A percentile compares a stretch with the other conserved stretches of the same genome.
These are phyloP conservation scores for Hydractinia echinata DNA, from an alignment of 30 jellyfish, hydroid and myxozoan species.

Conservation along the genomic window DNA sequence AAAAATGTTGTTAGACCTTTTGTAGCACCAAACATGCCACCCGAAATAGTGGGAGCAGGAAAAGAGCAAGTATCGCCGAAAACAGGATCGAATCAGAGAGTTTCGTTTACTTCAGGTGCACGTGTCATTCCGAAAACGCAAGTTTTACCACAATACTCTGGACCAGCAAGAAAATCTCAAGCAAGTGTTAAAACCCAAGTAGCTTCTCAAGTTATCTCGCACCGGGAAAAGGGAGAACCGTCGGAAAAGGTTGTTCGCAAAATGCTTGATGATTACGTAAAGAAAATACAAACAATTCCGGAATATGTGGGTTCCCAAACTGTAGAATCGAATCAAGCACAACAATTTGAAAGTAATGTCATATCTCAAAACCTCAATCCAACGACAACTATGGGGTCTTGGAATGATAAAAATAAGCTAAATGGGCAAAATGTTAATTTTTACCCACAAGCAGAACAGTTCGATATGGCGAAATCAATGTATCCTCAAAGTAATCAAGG, in stretches of 20 bases:
- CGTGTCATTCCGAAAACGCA: too few species aligned
- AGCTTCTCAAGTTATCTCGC: neutral
- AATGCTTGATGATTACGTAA: slow-evolving; percentile 29
- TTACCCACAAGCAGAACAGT: neutral
- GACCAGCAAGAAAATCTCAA: neutral
- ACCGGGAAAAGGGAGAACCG: neutral
- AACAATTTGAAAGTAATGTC: too few species aligned
- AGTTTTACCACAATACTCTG: too few species aligned
- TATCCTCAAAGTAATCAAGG: neutral
- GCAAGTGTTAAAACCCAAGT: neutral
- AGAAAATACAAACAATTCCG: slow-evolving; percentile 12
- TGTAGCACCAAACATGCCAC: too few species aligned
- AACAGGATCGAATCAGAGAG: too few species aligned
- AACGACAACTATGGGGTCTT: neutral
- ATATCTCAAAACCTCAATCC: neutral
- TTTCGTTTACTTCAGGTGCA: too few species aligned
- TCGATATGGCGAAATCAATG: neutral
- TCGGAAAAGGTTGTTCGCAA: slow-evolving; percentile 10
- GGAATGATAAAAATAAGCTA: neutral
- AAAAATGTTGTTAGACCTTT: too few species aligned
- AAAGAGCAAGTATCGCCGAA: too few species aligned
- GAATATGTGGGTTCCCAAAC: neutral
- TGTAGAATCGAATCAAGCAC: too few species aligned
- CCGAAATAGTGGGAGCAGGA: too few species aligned
- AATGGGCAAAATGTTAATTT: neutral